phyloP scores from a whole-genome alignment of 2,888 invertebrate species.

The Odontocerum albicorne region DNA sequence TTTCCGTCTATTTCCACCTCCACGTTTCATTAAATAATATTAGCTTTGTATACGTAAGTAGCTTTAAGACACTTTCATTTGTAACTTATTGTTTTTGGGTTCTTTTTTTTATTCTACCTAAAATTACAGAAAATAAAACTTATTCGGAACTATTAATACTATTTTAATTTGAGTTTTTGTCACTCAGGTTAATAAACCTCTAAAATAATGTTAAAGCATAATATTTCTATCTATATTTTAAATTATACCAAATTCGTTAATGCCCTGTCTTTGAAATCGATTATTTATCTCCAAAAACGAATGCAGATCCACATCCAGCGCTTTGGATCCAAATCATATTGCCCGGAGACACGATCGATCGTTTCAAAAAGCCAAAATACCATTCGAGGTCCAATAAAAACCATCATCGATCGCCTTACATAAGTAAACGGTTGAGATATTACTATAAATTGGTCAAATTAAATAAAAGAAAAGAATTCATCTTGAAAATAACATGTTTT shows the following conservation, averaged over 20 bases:
- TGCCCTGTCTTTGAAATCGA: background rate
- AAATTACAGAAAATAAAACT: too few species aligned
- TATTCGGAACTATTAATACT: too few species aligned
- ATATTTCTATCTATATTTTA: too few species aligned
- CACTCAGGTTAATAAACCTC: too few species aligned
- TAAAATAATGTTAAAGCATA: too few species aligned
- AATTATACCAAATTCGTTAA: background rate
- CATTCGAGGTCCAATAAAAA: conserved; percentile 32
- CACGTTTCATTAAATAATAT: too few species aligned
- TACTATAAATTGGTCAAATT: conserved; percentile 36
- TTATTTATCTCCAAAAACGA: conserved; percentile 7
- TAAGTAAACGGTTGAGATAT: conserved; percentile 33
- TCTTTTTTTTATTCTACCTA: too few species aligned
- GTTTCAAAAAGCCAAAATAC: conserved; percentile 22
- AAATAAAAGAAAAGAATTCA: conserved; percentile 35
- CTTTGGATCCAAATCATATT: conserved; percentile 3
- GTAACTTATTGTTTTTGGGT: too few species aligned
- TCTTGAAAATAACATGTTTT: conserved; percentile 27
- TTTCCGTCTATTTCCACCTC: too few species aligned
- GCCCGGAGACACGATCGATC: conserved; percentile 22
- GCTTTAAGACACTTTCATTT: too few species aligned
- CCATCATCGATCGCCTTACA: conserved; percentile 32
- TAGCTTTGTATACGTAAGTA: too few species aligned
- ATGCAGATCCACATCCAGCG: conserved; percentile 4
- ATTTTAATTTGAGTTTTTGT: too few species aligned